Percentiles rank a stretch among this genome's conserved stretches.
Conservation (phyloP, 2,797 vertebrate genomes). For the Poeciliopsis turneri region DNA sequence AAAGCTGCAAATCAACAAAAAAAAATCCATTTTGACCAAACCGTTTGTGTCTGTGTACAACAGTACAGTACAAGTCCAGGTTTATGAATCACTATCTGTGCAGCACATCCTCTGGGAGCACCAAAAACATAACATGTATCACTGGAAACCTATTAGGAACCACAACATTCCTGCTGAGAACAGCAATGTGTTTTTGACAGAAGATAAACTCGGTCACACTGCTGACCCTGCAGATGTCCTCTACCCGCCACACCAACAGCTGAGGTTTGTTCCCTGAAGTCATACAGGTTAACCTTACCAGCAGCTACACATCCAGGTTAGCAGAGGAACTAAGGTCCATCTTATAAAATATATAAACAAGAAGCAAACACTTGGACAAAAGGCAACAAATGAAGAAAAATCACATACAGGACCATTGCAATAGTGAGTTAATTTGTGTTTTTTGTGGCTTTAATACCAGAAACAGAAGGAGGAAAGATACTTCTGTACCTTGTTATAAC, state of each 20-base stretch:
- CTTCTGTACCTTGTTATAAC: not conserved
- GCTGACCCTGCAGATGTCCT: constrained; percentile 47
- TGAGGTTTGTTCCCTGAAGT: constrained; percentile 10
- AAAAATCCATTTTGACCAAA: not conserved
- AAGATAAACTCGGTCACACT: constrained; percentile 41
- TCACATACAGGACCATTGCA: not conserved
- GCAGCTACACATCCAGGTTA: not conserved
- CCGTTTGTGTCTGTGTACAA: not conserved
- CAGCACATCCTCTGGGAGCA: constrained; percentile 4
- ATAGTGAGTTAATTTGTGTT: not conserved
- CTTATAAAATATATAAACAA: not conserved
- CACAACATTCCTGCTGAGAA: constrained; percentile 41
- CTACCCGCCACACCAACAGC: constrained; percentile 24
- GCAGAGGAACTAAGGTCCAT: not conserved
- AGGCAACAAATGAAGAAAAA: not conserved
- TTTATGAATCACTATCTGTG: not conserved
- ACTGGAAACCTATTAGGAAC: constrained; percentile 25
- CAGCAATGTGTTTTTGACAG: constrained; percentile 49
- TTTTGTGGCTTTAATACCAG: not conserved
- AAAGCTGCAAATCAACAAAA: not conserved
- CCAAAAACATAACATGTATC: constrained; percentile 22
- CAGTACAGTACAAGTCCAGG: not conserved
- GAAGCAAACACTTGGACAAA: not conserved
- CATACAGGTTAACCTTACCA: not conserved
- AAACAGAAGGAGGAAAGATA: not conserved